Conservation (phyloP, 2,113 vertebrate species). For the Cheilinus undulatus region DNA sequence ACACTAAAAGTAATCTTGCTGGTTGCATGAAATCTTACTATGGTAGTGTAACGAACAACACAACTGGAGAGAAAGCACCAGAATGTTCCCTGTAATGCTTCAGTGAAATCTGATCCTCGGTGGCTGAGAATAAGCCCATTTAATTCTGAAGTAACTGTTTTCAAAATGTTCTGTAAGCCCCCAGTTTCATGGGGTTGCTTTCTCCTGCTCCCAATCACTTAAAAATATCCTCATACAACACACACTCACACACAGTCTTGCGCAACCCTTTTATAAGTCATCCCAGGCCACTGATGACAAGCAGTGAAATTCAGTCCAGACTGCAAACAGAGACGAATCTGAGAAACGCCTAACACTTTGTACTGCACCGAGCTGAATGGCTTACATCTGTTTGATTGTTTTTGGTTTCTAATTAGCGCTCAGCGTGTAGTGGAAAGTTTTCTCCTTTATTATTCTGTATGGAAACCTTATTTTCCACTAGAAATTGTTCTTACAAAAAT, state of each 20-base stretch:
- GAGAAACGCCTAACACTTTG: slow-evolving; percentile 19
- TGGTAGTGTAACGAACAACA: slow-evolving; percentile 13
- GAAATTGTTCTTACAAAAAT: neutral
- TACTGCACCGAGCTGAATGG: slow-evolving; percentile 2
- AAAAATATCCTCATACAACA: slow-evolving; percentile 36
- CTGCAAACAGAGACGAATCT: slow-evolving; percentile 48
- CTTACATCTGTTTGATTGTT: slow-evolving; percentile 16
- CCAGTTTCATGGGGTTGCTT: slow-evolving; percentile 23
- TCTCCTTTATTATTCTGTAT: neutral
- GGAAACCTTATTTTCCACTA: neutral
- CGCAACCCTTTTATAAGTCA: slow-evolving; percentile 54
- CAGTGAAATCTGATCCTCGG: slow-evolving; percentile 19
- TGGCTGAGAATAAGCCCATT: neutral
- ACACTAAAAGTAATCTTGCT: neutral
- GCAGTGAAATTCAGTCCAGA: slow-evolving; percentile 53
- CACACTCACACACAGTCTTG: slow-evolving; percentile 23
- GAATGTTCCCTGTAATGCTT: slow-evolving; percentile 6
- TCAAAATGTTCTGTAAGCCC: slow-evolving; percentile 28
- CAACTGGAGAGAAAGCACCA: neutral
- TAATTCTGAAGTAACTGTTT: slow-evolving; percentile 21
- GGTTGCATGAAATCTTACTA: slow-evolving; percentile 2
- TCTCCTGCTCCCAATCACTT: slow-evolving; percentile 33
- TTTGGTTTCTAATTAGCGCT: slow-evolving; percentile 11
- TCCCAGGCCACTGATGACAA: slow-evolving; percentile 44
- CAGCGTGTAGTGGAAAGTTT: neutral